phyloP scores from a whole-genome alignment of 2,797 vertebrate genomes.

The Platalea minor region DNA sequence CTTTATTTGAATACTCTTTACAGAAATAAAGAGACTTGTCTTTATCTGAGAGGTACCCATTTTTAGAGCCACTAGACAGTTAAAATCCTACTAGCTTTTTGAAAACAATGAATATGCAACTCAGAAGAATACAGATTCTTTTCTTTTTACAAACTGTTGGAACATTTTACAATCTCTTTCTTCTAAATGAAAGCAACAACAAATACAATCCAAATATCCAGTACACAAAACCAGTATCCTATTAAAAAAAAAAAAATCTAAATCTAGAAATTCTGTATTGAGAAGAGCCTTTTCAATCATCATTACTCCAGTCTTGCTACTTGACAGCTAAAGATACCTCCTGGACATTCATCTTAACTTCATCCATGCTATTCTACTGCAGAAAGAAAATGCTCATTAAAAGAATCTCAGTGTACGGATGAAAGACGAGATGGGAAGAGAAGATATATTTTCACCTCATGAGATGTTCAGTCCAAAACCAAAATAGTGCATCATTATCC shows the following conservation, averaged over 20 bases:
- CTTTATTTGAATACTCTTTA: not conserved
- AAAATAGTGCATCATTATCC: not conserved
- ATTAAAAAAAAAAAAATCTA: not conserved
- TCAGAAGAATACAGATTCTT: not conserved
- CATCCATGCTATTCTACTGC: not conserved
- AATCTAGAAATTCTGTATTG: not conserved
- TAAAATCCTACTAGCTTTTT: not conserved
- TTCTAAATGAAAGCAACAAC: not conserved
- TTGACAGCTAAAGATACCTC: not conserved
- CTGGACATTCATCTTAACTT: not conserved
- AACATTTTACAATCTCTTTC: not conserved
- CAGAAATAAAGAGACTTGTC: not conserved
- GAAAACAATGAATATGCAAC: not conserved
- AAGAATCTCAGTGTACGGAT: not conserved
- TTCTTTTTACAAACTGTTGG: not conserved
- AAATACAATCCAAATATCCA: not conserved
- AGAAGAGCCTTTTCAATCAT: not conserved
- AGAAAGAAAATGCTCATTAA: not conserved
- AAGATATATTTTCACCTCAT: not conserved
- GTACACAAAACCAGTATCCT: not conserved
- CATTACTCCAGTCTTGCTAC: not conserved
- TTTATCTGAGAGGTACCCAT: not conserved
- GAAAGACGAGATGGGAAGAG: not conserved
- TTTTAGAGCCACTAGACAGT: not conserved
- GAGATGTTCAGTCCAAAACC: not conserved